Evolutionary conservation across 2,888 invertebrate species (phyloP).

Genomic region (Stegophylla sp.): DNA sequence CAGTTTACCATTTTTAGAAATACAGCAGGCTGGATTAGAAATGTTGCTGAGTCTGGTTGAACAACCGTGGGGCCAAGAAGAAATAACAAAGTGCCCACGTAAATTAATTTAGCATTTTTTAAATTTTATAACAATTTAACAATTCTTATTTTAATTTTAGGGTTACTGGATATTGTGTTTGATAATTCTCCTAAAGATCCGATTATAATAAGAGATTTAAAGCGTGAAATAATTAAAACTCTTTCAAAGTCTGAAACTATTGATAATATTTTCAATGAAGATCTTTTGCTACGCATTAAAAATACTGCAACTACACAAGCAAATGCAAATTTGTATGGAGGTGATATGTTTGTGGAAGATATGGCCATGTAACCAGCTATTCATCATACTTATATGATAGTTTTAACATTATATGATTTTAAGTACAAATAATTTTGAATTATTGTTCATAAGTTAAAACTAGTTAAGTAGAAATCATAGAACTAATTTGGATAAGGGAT

Average conservation of each 20-base stretch:
- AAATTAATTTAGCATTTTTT: conserved; percentile 62
- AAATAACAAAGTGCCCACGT: conserved; percentile 76
- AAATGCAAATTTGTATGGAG: not conserved
- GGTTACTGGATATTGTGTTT: conserved; percentile 22
- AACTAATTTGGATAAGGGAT: no score
- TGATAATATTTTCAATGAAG: conserved; percentile 1
- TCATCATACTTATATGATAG: no score
- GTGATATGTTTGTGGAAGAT: conserved; percentile 21
- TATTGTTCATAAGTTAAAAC: no score
- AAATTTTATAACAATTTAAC: no score
- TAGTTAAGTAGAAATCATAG: no score
- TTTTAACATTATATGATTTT: no score
- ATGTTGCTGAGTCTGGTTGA: conserved; percentile 73
- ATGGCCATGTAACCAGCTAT: conserved; percentile 33
- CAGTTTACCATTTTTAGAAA: conserved; percentile 82
- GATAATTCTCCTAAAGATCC: not conserved
- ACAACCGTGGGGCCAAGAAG: conserved; percentile 81
- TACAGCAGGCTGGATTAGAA: conserved; percentile 74
- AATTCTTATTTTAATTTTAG: conserved; percentile 32
- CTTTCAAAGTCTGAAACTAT: conserved; percentile 36
- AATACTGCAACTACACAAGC: not conserved
- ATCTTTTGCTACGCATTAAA: conserved; percentile 16
- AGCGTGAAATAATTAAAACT: conserved; percentile 27
- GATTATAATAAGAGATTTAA: not conserved
- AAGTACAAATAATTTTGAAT: no score